A percentile compares a stretch with the other conserved stretches of the same genome.
phyloP scores from a whole-genome alignment of 2,888 invertebrate species.

The Drosophila mercatorum region DNA sequence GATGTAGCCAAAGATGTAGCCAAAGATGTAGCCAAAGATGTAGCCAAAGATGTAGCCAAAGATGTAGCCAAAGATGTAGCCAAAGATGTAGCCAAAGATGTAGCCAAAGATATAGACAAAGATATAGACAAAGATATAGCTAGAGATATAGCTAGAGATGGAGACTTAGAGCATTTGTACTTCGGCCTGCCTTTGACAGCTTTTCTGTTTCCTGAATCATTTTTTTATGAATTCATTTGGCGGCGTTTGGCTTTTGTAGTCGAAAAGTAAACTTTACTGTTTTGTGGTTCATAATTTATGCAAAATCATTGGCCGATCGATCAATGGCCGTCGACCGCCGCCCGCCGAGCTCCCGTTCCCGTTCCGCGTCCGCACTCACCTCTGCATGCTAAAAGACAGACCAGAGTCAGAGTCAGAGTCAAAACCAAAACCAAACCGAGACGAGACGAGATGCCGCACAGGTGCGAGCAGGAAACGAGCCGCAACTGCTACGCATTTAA shows the following conservation, averaged over 20 bases:
- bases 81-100: slow-evolving; percentile 13
- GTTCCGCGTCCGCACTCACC: slow-evolving; percentile 3
- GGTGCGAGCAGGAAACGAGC: slow-evolving; percentile 72
- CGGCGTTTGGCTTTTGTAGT: slow-evolving; percentile 71
- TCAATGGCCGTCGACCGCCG: slow-evolving; percentile 62
- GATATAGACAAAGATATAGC: slow-evolving; percentile 2
- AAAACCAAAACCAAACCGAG: slow-evolving; percentile 13
- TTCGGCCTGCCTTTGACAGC: slow-evolving; percentile 12
- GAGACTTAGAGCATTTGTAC: slow-evolving; percentile 24
- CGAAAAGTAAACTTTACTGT: slow-evolving; percentile 51
- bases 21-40: background rate
- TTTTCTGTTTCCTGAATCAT: slow-evolving; percentile 40
- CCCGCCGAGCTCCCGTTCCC: slow-evolving; percentile 28
- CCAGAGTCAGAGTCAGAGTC: background rate
- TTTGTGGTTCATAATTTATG: slow-evolving; percentile 70
- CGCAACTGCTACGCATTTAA: slow-evolving; percentile 68
- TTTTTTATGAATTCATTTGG: slow-evolving; percentile 55
- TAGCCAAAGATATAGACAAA: background rate
- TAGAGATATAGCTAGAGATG: slow-evolving; percentile 7
- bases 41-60: slow-evolving; percentile 12
- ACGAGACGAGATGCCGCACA: slow-evolving; percentile 60
- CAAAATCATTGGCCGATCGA: slow-evolving; percentile 78
- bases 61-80: background rate
- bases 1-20: slow-evolving; percentile 11
- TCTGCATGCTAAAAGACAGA: slow-evolving; percentile 46